A percentile compares a stretch with the other conserved stretches of the same genome.
Evolutionary conservation across 1,140 invertebrate species (phyloP).

Genomic region (Anastatus disparis): DNA sequence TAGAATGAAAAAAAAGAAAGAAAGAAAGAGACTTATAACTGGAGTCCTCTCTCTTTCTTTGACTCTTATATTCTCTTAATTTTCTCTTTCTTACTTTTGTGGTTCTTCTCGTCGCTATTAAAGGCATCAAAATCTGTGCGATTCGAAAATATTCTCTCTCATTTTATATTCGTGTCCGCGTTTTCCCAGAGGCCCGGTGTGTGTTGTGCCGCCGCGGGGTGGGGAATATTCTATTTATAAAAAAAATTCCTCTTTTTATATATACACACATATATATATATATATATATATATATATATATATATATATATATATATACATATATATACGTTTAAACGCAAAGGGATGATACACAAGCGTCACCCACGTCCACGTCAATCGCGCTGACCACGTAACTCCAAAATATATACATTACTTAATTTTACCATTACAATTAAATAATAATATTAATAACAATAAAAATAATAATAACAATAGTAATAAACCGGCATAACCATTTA

Average conservation of each 20-base stretch:
- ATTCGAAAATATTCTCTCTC: constrained; percentile 63
- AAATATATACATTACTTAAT: too few relatives aligned
- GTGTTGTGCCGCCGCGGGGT: too few relatives aligned
- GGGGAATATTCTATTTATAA: constrained; percentile 60
- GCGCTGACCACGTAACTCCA: constrained; percentile 52
- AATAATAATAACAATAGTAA: constrained; percentile 41
- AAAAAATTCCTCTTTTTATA: too few relatives aligned
- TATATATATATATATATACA: too few relatives aligned
- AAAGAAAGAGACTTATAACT: not conserved
- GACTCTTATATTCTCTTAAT: too few relatives aligned
- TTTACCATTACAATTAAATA: too few relatives aligned
- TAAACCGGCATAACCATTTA: constrained; percentile 38
- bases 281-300: too few relatives aligned
- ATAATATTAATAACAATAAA: constrained; percentile 41
- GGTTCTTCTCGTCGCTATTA: constrained; percentile 46
- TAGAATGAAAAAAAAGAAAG: not conserved
- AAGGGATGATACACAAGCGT: too few relatives aligned
- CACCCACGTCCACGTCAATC: constrained; percentile 58
- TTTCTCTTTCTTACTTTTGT: too few relatives aligned
- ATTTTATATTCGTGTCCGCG: constrained; percentile 54
- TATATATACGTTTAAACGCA: too few relatives aligned
- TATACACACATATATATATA: too few relatives aligned
- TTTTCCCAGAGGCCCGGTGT: constrained; percentile 49
- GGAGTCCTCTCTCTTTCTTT: too few relatives aligned
- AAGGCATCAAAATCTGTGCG: constrained; percentile 54